Evolutionary conservation across 2,888 invertebrate genomes (phyloP), one percentile per base, ranked within the genome.

Genomic region (Drosophila phalerata): DNA sequence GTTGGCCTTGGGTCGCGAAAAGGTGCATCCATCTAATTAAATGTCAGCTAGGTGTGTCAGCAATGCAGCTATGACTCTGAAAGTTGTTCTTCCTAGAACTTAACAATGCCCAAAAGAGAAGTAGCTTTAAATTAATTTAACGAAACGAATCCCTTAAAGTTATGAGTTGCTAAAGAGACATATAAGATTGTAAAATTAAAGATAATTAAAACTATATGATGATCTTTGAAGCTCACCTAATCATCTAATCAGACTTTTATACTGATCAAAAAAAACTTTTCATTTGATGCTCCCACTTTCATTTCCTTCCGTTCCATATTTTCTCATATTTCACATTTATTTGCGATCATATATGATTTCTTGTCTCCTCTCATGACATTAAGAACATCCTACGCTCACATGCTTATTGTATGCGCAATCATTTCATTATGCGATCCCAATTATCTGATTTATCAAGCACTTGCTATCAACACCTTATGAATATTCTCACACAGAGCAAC

Each of bases 381-480:
- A 32, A 30, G 48, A 48, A 3, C 48, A 49, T 34, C 13, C 49
- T 22, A 34, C 34, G 49, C 32, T 42, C 58, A 47, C 37, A 48
- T 62, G 45, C 34, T 47, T 19, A 34, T 45, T 49, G 56, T 45
- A 28, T 30, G 57, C 13, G 58, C 64, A 79, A 57, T 65, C 64
- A 75, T 61, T 72, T 60, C 56, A 70, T 52, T 70, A 60, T 73
- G 52, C 51, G 53, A 69, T 19, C 15, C 40, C 76, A 75, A 79
- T 76, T 76, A 76, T 79, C 70, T 76, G 75, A 56, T 74, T 79
- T 64, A 75, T 75, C 63, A 53, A 48, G 62, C 68, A 78, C 53
- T 69, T 60, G 76, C 64, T 60, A 58, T 79, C 79, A 65, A 75
- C 79, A 76, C 75, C 69, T 73, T 60, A n/a, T 17, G 32, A 19